phyloP scores from a whole-genome alignment of 2,888 invertebrate genomes.

The Drosophila barbarae region DNA sequence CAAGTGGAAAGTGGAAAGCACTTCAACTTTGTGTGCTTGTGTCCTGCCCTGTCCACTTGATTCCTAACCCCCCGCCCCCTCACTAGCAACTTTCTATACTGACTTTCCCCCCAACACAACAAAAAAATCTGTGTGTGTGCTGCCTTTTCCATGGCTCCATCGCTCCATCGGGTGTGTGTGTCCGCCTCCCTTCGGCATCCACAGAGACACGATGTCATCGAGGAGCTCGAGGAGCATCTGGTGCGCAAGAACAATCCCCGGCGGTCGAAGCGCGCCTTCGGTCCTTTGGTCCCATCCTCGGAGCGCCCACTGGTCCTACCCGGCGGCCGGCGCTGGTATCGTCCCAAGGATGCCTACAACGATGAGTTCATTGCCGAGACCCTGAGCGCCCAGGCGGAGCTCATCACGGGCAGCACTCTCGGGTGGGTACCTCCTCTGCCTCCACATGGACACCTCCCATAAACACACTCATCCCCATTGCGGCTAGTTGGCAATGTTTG shows the following conservation, averaged over 20 bases:
- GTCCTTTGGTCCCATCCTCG: conserved; percentile 84
- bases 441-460: background rate
- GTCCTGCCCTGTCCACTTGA: conserved; percentile 16
- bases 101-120: background rate
- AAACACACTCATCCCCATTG: conserved; percentile 15
- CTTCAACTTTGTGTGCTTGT: conserved; percentile 44
- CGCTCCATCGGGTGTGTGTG: conserved; percentile 8
- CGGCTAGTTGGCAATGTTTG: conserved; percentile 40
- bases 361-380: conserved; percentile 93
- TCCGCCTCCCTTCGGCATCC: conserved; percentile 29
- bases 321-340: conserved; percentile 88
- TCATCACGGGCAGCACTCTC: conserved; percentile 89
- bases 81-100: conserved; percentile 2
- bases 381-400: conserved; percentile 90
- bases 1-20: conserved; percentile 57
- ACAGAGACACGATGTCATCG: conserved; percentile 80
- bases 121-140: conserved; percentile 17
- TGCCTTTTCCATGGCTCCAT: conserved; percentile 16
- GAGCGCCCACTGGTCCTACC: conserved; percentile 87
- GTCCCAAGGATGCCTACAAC: conserved; percentile 92
- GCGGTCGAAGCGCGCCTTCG: conserved; percentile 81
- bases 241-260: conserved; percentile 81
- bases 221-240: conserved; percentile 80
- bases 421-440: conserved; percentile 84
- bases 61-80: conserved; percentile 4